Base-by-base conservation (phyloP, 2,113 vertebrate genomes). In the rat (Rattus norvegicus) region DNA sequence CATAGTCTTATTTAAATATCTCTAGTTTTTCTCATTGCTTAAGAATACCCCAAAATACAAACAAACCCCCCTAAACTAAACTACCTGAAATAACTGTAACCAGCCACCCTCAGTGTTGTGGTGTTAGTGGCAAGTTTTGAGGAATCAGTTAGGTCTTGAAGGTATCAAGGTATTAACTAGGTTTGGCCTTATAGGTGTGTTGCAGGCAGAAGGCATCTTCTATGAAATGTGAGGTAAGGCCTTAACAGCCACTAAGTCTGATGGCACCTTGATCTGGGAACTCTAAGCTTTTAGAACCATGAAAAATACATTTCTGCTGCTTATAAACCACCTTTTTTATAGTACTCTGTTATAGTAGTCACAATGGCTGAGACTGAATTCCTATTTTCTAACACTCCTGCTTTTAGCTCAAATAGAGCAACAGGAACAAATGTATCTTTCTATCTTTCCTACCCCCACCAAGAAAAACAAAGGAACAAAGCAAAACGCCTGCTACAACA, bases 341-440 rank as follows among this genome's bases (percentile, higher is more conserved):
- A 26, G 36, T 12, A 47, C 22, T 79, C 49, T 33, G 24, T 49
- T 39, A 16, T 3, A 3, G 52, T 30, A 52, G 39, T 80, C 63
- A 69, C 16, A 72, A 56, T 70, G 33, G 69, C 33, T 61, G 49
- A 19, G 72, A 39, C 54, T 20, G 26, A 72, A 70, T 94, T 79
- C 93, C 49, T 61, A 30, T 69, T 92, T 86, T 90, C 69, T 30
- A 77, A 94, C 47, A 28, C 89, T 92, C 86, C 24, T 77, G 59
- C 13, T 90, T 84, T 36, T 17, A 65, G 39, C 11, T 49, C 93
- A 88, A 79, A 75, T 61, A 13, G 28, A 75, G 63, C 16, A 63
- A 73, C 24, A 92, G 10, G 11, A 19, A 73, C 11, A 33, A 77
- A 69, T 19, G 39, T 76, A 52, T 2, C 16, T 28, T 80, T 19